Base-by-base conservation (phyloP, 2,797 vertebrate genomes). In the Hydrolagus colliei region DNA sequence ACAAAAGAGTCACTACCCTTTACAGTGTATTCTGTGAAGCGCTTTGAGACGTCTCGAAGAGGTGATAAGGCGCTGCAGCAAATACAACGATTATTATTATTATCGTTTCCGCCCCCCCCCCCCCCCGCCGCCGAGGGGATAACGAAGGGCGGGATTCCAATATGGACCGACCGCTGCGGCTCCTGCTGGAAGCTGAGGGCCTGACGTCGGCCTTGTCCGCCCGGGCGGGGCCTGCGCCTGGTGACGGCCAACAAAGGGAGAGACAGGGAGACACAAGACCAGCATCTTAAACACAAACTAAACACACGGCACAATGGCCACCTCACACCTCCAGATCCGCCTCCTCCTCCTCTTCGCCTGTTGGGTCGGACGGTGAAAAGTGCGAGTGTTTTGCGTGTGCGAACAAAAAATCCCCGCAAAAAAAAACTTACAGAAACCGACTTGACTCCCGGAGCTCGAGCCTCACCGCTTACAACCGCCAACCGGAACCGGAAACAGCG, bases 311-410 rank as follows among this genome's bases (percentile, higher is more conserved):
- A 61, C 59, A 20, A 16, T 27, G 63, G 59, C 18, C 20, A 16
- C 10, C 18, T 10, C 61, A 14, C 0, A 9, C 13, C n/a, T 20
- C 78, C 62, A 27, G 52, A 59, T 0, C 10, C 35, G 22, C 27
- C 27, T 71, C 0, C 2, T 1, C 1, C 0, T 27, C 12, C 0
- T 9, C 63, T 73, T 27, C n/a, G 1, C 12, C 0, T 2, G 14
- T 86, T 77, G 5, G 63, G 67, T 80, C 52, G 1, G 4, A 52
- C 41, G 41, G 41, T 52, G 3, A 52, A 52, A 52, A 52, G 41
- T 52, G 3, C 41, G 41, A 52, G 41, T 3, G 41, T 52, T 52
- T 3, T 52, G 41, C 6, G 41, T 52, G 27, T 27, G 27, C 6
- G 16, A 27, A 2, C 0, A 1, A 20, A 61, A 11, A 61, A 73